Evolutionary conservation across 2,888 invertebrate species (phyloP).

Genomic region (Drosophila formosana): DNA sequence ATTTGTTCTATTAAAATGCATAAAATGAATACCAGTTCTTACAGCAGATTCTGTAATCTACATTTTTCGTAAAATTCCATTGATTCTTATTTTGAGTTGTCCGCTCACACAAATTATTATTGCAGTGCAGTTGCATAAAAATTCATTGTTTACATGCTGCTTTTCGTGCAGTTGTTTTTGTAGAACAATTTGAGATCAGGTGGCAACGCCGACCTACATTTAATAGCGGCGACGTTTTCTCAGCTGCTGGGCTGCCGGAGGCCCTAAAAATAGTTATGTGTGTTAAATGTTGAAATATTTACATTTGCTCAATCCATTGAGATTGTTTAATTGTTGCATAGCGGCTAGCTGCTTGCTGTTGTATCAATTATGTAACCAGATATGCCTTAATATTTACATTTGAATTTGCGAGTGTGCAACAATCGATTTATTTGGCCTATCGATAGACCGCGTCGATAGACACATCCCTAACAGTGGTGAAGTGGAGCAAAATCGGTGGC

Average conservation of each 20-base stretch:
- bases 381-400: slow-evolving; percentile 3
- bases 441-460: slow-evolving; percentile 34
- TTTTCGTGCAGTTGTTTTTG: slow-evolving; percentile 37
- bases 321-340: background rate
- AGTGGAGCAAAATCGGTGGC: slow-evolving; percentile 20
- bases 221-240: slow-evolving; percentile 23
- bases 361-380: slow-evolving; percentile 24
- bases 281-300: slow-evolving; percentile 5
- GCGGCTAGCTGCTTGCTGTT: background rate
- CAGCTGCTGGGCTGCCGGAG: slow-evolving; percentile 29
- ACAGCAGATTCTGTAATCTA: background rate
- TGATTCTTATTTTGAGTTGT: background rate
- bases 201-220: slow-evolving; percentile 60
- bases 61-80: background rate
- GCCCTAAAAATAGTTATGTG: background rate
- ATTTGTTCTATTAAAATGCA: slow-evolving; percentile 9
- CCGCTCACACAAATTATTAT: background rate
- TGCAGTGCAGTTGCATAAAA: slow-evolving; percentile 65
- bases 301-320: slow-evolving; percentile 1
- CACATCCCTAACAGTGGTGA: slow-evolving; percentile 42
- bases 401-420: slow-evolving; percentile 14
- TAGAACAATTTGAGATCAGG: slow-evolving; percentile 42
- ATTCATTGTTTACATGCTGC: slow-evolving; percentile 71
- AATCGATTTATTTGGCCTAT: slow-evolving; percentile 33
- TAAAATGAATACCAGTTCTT: background rate